Evolutionary conservation across 2,113 vertebrate genomes (phyloP), one percentile per base, ranked within the genome.

Genomic region (Falco punctatus): DNA sequence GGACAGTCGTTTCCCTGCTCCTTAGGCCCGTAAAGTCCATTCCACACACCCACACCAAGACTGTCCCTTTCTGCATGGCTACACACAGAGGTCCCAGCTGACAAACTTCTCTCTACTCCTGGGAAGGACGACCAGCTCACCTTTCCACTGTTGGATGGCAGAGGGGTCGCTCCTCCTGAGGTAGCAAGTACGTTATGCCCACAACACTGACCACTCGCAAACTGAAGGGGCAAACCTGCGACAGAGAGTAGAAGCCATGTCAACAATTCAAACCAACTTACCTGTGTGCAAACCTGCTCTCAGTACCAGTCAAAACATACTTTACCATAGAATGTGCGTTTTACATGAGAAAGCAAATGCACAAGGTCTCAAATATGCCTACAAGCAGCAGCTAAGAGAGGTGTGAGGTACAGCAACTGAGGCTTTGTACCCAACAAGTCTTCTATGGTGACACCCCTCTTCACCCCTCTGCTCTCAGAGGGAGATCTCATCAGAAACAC

Each of bases 181-280:
- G 99, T 97, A 99, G 98, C 97, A 99, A 98, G 98, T 99, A 99
- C 5, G 99, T 99, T 92, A 99, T 99, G 52, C 99, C 99, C 92
- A 99, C 99, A 27, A 99, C 99, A 64, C 99, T 99, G 55, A 99
- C 99, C 95, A 99, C 99, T 55, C 99, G 98, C 82, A 99, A 97
- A 94, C 99, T 99, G 97, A 99, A 99, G 0, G 99, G 99, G 90
- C 99, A 99, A 86, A 99, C 99, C 99, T 98, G 70, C 54, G 62
- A 90, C 0, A 27, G 52, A 16, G 86, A 70, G 59, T 4, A 30
- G 90, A 16, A 73, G 44, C 2, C 69, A 46, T 5, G 22, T 77
- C 46, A 90, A 40, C 2, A 12, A 6, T 48, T 64, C 54, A 61
- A 15, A 26, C 3, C 70, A 44, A 8, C 19, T 21, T 13, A 33